phyloP scores from a whole-genome alignment of 2,113 vertebrate genomes.

The Vulpes ferrilata region DNA sequence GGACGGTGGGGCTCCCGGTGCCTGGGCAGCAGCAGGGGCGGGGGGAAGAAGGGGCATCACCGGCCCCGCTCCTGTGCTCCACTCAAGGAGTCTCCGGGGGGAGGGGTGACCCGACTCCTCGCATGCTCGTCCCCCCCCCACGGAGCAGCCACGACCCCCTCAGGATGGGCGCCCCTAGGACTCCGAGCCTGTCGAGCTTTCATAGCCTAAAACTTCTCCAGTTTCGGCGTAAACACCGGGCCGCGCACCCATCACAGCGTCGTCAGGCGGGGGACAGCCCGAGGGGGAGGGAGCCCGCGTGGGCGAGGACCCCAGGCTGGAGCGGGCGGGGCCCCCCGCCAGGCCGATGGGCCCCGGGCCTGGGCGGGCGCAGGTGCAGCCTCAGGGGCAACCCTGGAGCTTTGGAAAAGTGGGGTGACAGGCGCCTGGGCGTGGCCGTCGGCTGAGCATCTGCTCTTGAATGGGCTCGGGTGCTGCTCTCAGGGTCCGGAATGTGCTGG shows the following conservation, averaged over 20 bases:
- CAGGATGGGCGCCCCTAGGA: rapidly evolving
- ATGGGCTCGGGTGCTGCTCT: too few species aligned
- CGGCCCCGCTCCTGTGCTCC: not conserved
- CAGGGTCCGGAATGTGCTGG: not conserved
- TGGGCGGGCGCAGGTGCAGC: not conserved
- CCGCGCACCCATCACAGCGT: not conserved
- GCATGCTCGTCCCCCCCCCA: not conserved
- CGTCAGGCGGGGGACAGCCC: not conserved
- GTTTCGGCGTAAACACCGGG: not conserved
- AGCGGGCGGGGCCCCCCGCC: not conserved
- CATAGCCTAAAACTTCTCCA: too few species aligned
- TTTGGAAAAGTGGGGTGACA: not conserved
- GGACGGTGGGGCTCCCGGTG: too few species aligned
- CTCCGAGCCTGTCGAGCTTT: not conserved
- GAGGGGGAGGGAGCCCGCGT: not conserved
- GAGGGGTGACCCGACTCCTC: rapidly evolving
- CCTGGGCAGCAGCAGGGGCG: not conserved
- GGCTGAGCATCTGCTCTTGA: too few species aligned
- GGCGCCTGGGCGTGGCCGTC: not conserved
- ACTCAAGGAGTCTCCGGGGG: not conserved
- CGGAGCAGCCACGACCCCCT: rapidly evolving
- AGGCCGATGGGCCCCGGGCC: too few species aligned
- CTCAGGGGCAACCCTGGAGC: not conserved
- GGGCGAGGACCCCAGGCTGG: not conserved
- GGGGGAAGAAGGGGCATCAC: too few species aligned